Conservation (phyloP, 2,797 vertebrate species). For the Sebastes matsubarae region DNA sequence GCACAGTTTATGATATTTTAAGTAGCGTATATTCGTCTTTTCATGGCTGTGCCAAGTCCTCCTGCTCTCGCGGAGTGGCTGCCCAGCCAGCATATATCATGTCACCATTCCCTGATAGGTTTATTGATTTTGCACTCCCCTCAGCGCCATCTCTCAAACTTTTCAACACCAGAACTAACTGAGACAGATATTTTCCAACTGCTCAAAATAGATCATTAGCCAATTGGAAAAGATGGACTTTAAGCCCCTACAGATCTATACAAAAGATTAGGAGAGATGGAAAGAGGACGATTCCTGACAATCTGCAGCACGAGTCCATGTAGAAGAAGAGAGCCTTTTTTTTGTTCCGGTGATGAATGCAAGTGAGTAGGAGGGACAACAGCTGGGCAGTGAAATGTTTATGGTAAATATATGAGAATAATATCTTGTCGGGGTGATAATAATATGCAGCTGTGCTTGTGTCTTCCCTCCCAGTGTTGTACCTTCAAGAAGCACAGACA, state of each 20-base stretch:
- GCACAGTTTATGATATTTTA: conserved; percentile 76
- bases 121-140: conserved; percentile 79
- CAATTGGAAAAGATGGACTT: conserved; percentile 74
- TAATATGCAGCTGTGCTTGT: conserved; percentile 57
- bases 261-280: conserved; percentile 59
- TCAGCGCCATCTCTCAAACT: conserved; percentile 76
- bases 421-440: conserved; percentile 53
- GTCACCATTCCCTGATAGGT: conserved; percentile 75
- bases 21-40: conserved; percentile 74
- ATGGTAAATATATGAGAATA: conserved; percentile 59
- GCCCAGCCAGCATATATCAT: conserved; percentile 74
- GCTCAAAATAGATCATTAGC: conserved; percentile 82
- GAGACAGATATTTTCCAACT: conserved; percentile 80
- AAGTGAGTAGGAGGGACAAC: conserved; percentile 39
- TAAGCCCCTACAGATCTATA: conserved; percentile 68
- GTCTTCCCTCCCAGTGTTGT: conserved; percentile 17
- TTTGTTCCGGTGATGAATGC: conserved; percentile 43
- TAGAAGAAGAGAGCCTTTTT: conserved; percentile 4
- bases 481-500: conserved; percentile 44
- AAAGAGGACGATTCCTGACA: conserved; percentile 36
- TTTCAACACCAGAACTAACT: conserved; percentile 78
- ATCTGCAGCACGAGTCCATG: conserved; percentile 17
- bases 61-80: conserved; percentile 36
- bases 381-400: conserved; percentile 60
- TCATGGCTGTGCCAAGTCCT: conserved; percentile 44